Evolutionary conservation across 2,113 vertebrate species (phyloP).

Genomic region (Rhynchomys soricoides): DNA sequence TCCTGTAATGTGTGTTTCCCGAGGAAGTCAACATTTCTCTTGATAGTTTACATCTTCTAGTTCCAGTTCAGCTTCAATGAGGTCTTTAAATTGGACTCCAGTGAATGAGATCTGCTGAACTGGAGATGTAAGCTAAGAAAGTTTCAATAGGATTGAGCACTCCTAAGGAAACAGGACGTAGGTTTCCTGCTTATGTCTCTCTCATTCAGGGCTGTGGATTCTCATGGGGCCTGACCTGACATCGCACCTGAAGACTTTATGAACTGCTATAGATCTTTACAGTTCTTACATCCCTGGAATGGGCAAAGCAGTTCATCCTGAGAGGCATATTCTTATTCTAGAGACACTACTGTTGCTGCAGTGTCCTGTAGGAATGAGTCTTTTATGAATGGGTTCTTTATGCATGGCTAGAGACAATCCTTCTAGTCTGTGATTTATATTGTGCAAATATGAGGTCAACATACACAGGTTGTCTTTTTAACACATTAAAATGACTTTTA

Average conservation of each 20-base stretch:
- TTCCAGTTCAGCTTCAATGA: background rate
- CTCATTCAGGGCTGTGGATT: background rate
- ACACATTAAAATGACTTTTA: slow-evolving; percentile 27
- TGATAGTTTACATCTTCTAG: background rate
- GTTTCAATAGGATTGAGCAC: background rate
- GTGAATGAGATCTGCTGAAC: background rate
- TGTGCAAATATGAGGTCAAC: background rate
- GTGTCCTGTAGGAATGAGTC: background rate
- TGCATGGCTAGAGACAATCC: background rate
- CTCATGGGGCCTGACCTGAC: background rate
- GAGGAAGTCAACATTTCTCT: background rate
- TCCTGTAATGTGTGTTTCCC: no score
- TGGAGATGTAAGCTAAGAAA: background rate
- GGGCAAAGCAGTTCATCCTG: background rate
- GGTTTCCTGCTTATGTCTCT: background rate
- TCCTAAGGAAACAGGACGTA: background rate
- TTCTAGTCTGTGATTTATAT: background rate
- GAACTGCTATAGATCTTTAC: background rate
- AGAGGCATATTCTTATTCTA: background rate
- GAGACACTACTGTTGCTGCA: background rate
- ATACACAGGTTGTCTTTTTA: background rate
- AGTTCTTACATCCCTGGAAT: background rate
- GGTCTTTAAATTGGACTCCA: background rate
- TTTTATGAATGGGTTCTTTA: background rate
- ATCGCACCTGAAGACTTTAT: background rate